Evolutionary conservation across 2,888 invertebrate species (phyloP), one percentile per base, ranked within the genome.

Genomic region (Dorcus parallelipipedus): DNA sequence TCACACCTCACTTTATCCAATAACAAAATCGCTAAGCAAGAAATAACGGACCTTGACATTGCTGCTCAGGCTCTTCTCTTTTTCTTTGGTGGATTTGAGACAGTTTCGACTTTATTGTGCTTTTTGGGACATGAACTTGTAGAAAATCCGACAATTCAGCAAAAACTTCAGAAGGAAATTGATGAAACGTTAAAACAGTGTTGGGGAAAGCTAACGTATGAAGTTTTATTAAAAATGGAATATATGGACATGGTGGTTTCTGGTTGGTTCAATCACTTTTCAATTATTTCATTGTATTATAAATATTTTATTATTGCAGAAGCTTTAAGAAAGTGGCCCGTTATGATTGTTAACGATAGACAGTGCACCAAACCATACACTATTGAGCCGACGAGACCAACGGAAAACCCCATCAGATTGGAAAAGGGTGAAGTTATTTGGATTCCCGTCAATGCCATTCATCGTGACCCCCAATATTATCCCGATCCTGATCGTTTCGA

Each of bases 241-340:
- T 85, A 84, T 54, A 70, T 85, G 76, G 84, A 85, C 52, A 83
- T 83, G 83, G 82, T 84, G 0, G 71, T 84, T 0, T 82, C 82
- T 65, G 81, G 81, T 81, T 67, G 65, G 60, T 54, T 7, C 26
- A 6, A 33, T 33, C 26, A 81, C 33, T 75, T 76, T 1, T 71
- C 86, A 0, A 77, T 80, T 55, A 77, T 76, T 23, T 80, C 86
- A 83, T 78, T 78, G 17, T 86, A 86, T 58, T 70, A 86, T 76
- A 85, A 86, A 23, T 20, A 48, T 14, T 17, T 49, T 43, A 41
- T 42, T 52, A 50, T 61, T 62, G 4, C 56, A 67, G 71, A 71
- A 64, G 63, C 65, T 9, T 61, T 72, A 10, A 61, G 72, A 26
- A 67, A 69, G 55, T 72, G 72, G 72, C 71, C 73, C 9, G 56